Percentiles rank a stretch among this genome's conserved stretches.
Evolutionary conservation across 1,140 invertebrate species (phyloP).

Genomic region (Elysia chlorotica): DNA sequence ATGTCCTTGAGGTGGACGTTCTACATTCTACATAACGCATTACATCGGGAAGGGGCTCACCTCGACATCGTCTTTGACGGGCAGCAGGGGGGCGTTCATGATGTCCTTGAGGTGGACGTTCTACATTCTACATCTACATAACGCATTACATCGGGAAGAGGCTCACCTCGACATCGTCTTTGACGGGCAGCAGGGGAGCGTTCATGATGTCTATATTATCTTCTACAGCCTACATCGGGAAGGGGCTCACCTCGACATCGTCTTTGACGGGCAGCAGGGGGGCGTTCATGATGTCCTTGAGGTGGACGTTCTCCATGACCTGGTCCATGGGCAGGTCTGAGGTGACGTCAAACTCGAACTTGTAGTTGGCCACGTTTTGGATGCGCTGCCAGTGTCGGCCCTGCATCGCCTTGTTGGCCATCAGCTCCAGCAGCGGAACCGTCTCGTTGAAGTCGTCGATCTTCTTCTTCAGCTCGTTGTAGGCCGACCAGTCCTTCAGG

Average conservation of each 20-base stretch:
- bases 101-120: conserved; percentile 94
- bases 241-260: conserved; percentile 85
- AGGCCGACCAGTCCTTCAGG: conserved; percentile 95
- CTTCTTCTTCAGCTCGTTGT: conserved; percentile 90
- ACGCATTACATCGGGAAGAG: no score
- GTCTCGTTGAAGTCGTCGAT: conserved; percentile 98
- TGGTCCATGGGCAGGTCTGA: conserved; percentile 21
- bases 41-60: conserved; percentile 63
- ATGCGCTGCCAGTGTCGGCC: conserved; percentile 94
- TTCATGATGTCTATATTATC: conserved; percentile 96
- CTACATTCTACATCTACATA: no score
- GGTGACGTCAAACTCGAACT: conserved; percentile 80
- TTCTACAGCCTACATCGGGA: no score
- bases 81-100: conserved; percentile 88
- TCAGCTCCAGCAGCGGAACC: conserved; percentile 90
- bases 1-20: no score
- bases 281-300: conserved; percentile 94
- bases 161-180: conserved; percentile 95
- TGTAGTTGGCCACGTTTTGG: conserved; percentile 87
- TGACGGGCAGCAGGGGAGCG: conserved; percentile 87
- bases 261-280: conserved; percentile 91
- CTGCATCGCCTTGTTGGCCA: conserved; percentile 98
- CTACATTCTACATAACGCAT: no score
- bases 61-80: conserved; percentile 96
- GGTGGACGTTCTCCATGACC: conserved; percentile 83